Conservation (phyloP, 2,888 invertebrate genomes). For the Drosophila greeni region DNA sequence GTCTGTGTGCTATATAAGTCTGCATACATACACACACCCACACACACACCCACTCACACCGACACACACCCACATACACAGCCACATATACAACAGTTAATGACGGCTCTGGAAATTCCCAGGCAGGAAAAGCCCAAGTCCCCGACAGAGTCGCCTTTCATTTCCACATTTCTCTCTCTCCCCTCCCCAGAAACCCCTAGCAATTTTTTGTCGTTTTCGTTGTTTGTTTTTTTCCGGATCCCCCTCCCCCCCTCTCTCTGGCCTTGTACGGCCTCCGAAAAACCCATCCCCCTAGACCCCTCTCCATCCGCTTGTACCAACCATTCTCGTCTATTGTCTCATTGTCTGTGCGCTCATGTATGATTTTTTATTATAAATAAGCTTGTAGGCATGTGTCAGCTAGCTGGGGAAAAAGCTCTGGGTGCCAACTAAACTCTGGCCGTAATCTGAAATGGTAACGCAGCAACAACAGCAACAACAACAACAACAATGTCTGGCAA, state of each 20-base stretch:
- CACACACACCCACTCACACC: conserved; percentile 3
- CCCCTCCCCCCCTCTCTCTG: background rate
- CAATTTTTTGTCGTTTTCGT: conserved; percentile 30
- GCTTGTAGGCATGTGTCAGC: conserved; percentile 67
- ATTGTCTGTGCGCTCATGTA: conserved; percentile 71
- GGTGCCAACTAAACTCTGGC: conserved; percentile 67
- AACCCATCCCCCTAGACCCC: background rate
- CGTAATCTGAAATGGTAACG: conserved; percentile 70
- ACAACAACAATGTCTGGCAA: conserved; percentile 39
- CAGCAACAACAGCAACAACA: conserved; percentile 18
- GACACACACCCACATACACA: background rate
- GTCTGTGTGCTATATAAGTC: conserved; percentile 36
- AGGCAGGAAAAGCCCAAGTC: conserved; percentile 47
- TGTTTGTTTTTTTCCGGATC: conserved; percentile 35
- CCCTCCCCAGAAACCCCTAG: background rate
- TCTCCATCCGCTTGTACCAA: conserved; percentile 29
- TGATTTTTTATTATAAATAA: conserved; percentile 72
- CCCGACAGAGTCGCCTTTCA: conserved; percentile 35
- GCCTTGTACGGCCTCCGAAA: conserved; percentile 1
- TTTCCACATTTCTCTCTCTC: conserved; percentile 29
- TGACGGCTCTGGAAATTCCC: conserved; percentile 57
- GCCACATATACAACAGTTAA: conserved; percentile 57
- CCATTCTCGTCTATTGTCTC: conserved; percentile 63
- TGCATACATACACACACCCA: conserved; percentile 16
- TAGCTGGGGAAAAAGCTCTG: conserved; percentile 32